Percentiles rank a stretch among this genome's conserved stretches.
Evolutionary conservation across 2,888 invertebrate genomes (phyloP).

Genomic region (Hyles lineata): DNA sequence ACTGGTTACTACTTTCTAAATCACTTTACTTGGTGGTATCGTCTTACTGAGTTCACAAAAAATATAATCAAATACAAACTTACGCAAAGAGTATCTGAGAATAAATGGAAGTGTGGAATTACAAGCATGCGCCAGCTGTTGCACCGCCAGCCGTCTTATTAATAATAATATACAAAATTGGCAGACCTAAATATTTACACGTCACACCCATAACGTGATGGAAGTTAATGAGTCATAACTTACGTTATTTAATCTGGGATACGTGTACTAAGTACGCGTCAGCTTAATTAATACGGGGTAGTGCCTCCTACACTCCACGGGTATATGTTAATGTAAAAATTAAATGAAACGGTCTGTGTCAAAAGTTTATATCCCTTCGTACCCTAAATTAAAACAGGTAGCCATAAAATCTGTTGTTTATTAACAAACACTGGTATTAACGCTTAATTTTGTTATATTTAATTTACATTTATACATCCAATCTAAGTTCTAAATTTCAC

Average conservation of each 20-base stretch:
- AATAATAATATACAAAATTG: not conserved
- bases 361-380: not conserved
- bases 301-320: not conserved
- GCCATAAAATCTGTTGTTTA: not conserved
- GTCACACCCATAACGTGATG: not conserved
- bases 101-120: not conserved
- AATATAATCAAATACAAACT: too few species aligned
- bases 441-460: not conserved
- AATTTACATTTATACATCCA: slow-evolving; percentile 8
- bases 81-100: not conserved
- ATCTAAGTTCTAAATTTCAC: slow-evolving; percentile 65
- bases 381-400: not conserved
- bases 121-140: not conserved
- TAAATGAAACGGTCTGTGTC: not conserved
- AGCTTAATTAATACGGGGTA: not conserved
- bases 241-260: not conserved
- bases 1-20: too few species aligned
- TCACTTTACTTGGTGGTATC: too few species aligned
- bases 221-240: not conserved
- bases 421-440: not conserved
- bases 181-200: not conserved
- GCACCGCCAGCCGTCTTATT: not conserved
- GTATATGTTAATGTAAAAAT: not conserved
- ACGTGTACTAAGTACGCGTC: slow-evolving; percentile 2
- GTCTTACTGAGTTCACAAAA: too few species aligned